These are phyloP conservation scores for Helostoma temminkii DNA, from an alignment of 2,797 vertebrate species.

Conservation along the genomic window DNA sequence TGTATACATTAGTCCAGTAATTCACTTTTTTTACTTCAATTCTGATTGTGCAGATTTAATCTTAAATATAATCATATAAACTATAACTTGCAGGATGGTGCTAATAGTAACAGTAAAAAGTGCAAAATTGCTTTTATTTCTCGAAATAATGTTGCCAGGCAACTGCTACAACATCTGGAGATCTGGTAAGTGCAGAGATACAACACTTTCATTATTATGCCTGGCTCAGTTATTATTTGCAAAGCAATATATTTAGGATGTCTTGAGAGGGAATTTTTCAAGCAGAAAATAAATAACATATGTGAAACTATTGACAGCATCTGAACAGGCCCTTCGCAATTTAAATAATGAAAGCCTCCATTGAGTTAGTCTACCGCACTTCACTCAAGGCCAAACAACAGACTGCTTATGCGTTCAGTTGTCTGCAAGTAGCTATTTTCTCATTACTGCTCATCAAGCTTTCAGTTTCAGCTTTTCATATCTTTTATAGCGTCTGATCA, in stretches of 20 bases:
- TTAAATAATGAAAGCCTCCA: slow-evolving; percentile 22
- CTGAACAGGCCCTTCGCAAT: slow-evolving; percentile 14
- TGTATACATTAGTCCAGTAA: neutral
- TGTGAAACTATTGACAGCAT: slow-evolving; percentile 12
- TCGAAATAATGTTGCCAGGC: slow-evolving; percentile 46
- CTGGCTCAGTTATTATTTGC: slow-evolving; percentile 17
- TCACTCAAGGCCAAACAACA: slow-evolving; percentile 36
- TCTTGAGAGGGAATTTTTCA: slow-evolving; percentile 2
- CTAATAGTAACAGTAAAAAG: slow-evolving; percentile 17
- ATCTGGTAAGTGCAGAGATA: slow-evolving; percentile 28
- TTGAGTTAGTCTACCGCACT: slow-evolving; percentile 24
- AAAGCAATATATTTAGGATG: slow-evolving; percentile 15
- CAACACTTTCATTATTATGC: slow-evolving; percentile 31
- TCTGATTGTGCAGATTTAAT: slow-evolving; percentile 22
- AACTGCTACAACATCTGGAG: slow-evolving; percentile 50
- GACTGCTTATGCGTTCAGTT: slow-evolving; percentile 12
- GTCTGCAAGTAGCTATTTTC: slow-evolving; percentile 23
- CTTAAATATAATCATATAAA: too few relatives aligned
- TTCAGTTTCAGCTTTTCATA: slow-evolving; percentile 25
- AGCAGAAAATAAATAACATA: slow-evolving; percentile 21
- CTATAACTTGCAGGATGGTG: neutral
- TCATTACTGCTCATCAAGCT: slow-evolving; percentile 25
- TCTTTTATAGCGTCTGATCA: slow-evolving; percentile 27
- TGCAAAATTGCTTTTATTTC: slow-evolving; percentile 37
- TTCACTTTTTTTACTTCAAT: slow-evolving; percentile 1